Percentiles rank a stretch among this genome's conserved stretches.
Conservation (phyloP, 2,113 vertebrate species). For the Tor tambroides region DNA sequence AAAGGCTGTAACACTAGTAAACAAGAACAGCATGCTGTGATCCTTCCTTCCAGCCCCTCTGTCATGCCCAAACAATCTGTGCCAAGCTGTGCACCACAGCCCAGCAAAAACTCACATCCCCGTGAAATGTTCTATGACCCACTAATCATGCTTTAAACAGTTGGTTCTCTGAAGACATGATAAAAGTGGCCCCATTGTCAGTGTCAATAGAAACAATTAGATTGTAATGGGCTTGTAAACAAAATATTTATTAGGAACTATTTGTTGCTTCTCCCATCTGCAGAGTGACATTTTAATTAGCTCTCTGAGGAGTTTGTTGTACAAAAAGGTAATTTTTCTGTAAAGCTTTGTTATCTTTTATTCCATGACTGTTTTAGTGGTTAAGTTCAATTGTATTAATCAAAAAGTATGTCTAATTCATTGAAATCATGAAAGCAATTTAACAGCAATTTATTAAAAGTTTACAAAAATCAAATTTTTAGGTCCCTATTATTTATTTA, state of each 20-base stretch:
- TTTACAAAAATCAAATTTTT: too few relatives aligned
- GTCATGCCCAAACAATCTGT: not conserved
- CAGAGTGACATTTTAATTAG: conserved; percentile 6
- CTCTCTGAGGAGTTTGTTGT: not conserved
- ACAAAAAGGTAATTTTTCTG: not conserved
- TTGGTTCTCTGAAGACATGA: not conserved
- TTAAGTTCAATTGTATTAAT: too few relatives aligned
- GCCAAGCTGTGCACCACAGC: conserved; percentile 1
- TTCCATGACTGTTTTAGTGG: too few relatives aligned
- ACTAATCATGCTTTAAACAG: conserved; percentile 14
- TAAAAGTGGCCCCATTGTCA: not conserved
- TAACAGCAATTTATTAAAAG: too few relatives aligned
- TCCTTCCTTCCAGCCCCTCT: not conserved
- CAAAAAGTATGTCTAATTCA: too few relatives aligned
- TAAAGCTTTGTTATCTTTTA: not conserved
- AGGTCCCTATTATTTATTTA: too few relatives aligned
- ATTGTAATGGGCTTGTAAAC: not conserved
- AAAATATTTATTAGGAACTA: not conserved
- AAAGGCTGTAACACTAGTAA: conserved; percentile 49
- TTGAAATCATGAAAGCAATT: too few relatives aligned
- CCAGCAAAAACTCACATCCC: not conserved
- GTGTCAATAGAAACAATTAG: not conserved
- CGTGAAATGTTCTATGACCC: not conserved
- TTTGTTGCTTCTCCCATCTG: conserved; percentile 4
- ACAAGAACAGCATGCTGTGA: conserved; percentile 42